phyloP scores from a whole-genome alignment of 1,140 invertebrate genomes.

The Cryptotermes secundus region DNA sequence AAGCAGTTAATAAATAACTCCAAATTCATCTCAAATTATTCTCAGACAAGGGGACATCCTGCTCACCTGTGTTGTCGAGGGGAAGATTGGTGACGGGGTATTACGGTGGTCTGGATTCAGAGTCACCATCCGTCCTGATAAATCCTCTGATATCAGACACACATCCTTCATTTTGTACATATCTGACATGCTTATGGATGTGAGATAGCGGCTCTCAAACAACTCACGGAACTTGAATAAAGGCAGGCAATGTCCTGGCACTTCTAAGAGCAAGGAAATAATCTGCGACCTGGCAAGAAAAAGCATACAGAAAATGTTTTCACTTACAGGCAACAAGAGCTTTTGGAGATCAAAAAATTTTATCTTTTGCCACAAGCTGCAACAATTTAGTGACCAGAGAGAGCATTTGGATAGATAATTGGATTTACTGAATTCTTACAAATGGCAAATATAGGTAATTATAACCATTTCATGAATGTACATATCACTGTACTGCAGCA shows the following conservation, averaged over 20 bases:
- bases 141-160: slow-evolving; percentile 69
- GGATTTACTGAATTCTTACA: no score
- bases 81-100: slow-evolving; percentile 53
- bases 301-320: neutral
- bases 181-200: slow-evolving; percentile 75
- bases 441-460: no score
- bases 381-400: no score
- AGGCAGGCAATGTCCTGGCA: slow-evolving; percentile 72
- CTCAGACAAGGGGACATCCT: neutral
- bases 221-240: slow-evolving; percentile 85
- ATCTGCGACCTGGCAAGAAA: slow-evolving; percentile 53
- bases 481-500: no score
- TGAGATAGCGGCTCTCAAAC: slow-evolving; percentile 79
- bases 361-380: no score
- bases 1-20: no score
- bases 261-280: slow-evolving; percentile 61
- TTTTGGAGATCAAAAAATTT: slow-evolving; percentile 42
- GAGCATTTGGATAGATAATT: no score
- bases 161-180: slow-evolving; percentile 78
- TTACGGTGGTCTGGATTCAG: slow-evolving; percentile 45
- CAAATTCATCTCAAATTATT: no score
- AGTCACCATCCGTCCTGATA: slow-evolving; percentile 69
- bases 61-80: neutral
- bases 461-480: no score
- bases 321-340: no score